A percentile compares a stretch with the other conserved stretches of the same genome.
These are phyloP conservation scores for Zaprionus bogoriensis DNA, from an alignment of 2,888 invertebrate species.

Conservation along the genomic window DNA sequence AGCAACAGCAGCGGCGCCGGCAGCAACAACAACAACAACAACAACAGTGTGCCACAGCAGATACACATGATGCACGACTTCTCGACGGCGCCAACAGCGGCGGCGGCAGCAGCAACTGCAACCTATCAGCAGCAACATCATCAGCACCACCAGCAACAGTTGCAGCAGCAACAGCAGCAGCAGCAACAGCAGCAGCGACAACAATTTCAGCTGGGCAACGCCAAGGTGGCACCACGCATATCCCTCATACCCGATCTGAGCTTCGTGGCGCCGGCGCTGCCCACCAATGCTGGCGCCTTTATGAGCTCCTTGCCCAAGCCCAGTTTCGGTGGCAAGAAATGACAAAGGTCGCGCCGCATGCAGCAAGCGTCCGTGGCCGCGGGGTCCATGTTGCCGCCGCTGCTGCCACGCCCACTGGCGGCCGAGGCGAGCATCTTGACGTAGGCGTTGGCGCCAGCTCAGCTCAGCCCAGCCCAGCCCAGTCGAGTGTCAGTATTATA, in stretches of 20 bases:
- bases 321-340: slow-evolving; percentile 81
- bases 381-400: slow-evolving; percentile 25
- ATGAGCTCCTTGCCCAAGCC: slow-evolving; percentile 80
- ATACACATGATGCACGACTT: slow-evolving; percentile 82
- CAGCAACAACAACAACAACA: slow-evolving; percentile 47
- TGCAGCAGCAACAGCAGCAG: slow-evolving; percentile 32
- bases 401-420: slow-evolving; percentile 37
- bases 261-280: slow-evolving; percentile 83
- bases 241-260: slow-evolving; percentile 85
- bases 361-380: slow-evolving; percentile 31
- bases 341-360: slow-evolving; percentile 80
- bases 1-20: slow-evolving; percentile 41
- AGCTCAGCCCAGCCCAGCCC: too few species aligned
- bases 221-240: slow-evolving; percentile 83
- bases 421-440: slow-evolving; percentile 58
- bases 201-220: slow-evolving; percentile 77
- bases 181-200: slow-evolving; percentile 57
- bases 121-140: slow-evolving; percentile 57
- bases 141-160: slow-evolving; percentile 41
- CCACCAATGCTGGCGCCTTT: slow-evolving; percentile 80
- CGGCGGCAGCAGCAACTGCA: slow-evolving; percentile 27
- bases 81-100: slow-evolving; percentile 67
- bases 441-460: slow-evolving; percentile 30
- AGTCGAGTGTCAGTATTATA: too few species aligned
- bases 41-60: slow-evolving; percentile 68